Evolutionary conservation across 2,888 invertebrate genomes (phyloP), one percentile per base, ranked within the genome.

Genomic region (Drosophila prolongata): DNA sequence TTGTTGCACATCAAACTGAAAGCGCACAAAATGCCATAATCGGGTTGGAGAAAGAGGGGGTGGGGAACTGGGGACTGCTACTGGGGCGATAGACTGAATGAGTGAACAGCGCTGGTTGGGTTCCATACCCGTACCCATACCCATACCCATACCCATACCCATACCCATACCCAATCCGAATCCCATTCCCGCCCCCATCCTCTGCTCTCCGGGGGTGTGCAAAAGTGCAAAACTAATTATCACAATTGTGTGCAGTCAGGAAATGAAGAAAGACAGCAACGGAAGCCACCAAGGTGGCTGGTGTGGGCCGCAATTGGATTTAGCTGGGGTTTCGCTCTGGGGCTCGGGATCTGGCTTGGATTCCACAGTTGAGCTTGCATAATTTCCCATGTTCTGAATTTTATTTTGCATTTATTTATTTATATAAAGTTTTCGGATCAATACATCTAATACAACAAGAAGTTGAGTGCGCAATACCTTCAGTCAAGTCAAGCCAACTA

Each of bases 231-330:
- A 85, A 85, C 89, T 85, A 85, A 85, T 85, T 85, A 85, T 85
- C 89, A 73, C 89, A 85, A 85, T 85, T 85, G 85, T 85, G 82
- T 89, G 85, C 76, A 89, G 85, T 50, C 79, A 87, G 83, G 83
- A 89, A 88, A 88, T 85, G 89, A 85, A 82, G 85, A 89, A 79
- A 89, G 85, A 86, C 85, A 87, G 87, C 81, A 87, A 57, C 89
- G 84, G 84, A 87, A 83, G 75, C 87, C 81, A 76, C 78, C 89
- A 80, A 83, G 84, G 87, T 88, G 86, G 88, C 60, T 43, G 56
- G 64, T 47, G 60, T 46, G 57, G 49, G 65, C 46, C 50, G 57
- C 64, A 59, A 57, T 74, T 56, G 76, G 57, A 42, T 58, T 66
- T 67, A 14, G 43, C 40, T 52, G 49, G 58, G 57, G 24, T 47